Percentiles rank a stretch among this genome's conserved stretches.
phyloP scores from a whole-genome alignment of 1,140 invertebrate genomes.

The Penaeus indicus region DNA sequence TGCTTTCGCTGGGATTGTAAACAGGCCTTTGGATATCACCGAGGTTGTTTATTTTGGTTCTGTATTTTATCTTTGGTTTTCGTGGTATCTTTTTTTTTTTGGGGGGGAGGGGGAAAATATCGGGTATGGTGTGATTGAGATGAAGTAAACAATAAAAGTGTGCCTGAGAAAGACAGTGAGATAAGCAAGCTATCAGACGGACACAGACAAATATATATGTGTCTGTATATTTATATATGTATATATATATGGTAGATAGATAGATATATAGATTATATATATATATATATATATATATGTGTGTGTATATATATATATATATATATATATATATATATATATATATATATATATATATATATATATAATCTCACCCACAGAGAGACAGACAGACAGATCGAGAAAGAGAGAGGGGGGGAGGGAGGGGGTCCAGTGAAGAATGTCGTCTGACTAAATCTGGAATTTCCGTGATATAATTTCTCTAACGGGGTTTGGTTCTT shows the following conservation, averaged over 20 bases:
- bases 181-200: too few species aligned
- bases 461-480: background rate
- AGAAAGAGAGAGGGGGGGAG: too few species aligned
- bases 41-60: background rate
- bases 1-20: background rate
- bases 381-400: too few species aligned
- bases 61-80: too few species aligned
- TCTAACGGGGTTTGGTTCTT: too few species aligned
- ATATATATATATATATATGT: background rate
- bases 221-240: constrained; percentile 26
- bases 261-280: background rate
- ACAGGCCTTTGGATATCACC: background rate
- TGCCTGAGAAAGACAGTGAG: too few species aligned
- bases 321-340: background rate
- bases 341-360: background rate
- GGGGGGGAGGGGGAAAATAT: too few species aligned
- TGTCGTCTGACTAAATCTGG: background rate
- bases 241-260: constrained; percentile 7
- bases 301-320: constrained; percentile 18
- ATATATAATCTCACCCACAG: background rate
- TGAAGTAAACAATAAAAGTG: too few species aligned
- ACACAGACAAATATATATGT: background rate
- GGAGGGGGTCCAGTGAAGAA: background rate
- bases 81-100: too few species aligned
- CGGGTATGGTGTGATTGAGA: too few species aligned